Evolutionary conservation across 2,113 vertebrate genomes (phyloP).

Genomic region (Phalacrocorax brasilianus): DNA sequence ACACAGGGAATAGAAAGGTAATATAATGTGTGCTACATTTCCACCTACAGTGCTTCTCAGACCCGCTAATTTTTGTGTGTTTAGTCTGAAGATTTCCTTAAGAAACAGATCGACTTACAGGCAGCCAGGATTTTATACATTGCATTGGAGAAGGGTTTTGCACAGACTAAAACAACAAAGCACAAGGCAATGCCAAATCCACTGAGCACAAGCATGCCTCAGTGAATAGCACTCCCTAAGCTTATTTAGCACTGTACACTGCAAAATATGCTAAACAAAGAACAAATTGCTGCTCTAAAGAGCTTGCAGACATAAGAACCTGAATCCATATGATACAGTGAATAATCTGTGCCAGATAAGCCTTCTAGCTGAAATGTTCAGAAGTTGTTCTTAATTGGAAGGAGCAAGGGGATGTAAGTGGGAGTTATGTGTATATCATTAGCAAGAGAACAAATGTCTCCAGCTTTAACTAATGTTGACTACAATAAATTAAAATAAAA

Average conservation of each 20-base stretch:
- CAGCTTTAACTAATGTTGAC: slow-evolving; percentile 44
- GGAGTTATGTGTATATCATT: slow-evolving; percentile 46
- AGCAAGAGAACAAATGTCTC: slow-evolving; percentile 52
- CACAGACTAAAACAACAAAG: background rate
- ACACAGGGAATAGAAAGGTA: background rate
- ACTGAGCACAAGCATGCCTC: background rate
- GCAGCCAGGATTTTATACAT: background rate
- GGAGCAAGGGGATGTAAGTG: slow-evolving; percentile 23
- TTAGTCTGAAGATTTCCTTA: background rate
- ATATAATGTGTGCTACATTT: background rate
- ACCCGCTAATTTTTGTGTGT: background rate
- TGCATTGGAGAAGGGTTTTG: background rate
- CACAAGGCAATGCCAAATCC: background rate
- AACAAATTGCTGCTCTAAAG: slow-evolving; percentile 42
- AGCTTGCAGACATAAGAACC: slow-evolving; percentile 30
- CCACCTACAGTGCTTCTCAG: background rate
- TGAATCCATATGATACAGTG: slow-evolving; percentile 41
- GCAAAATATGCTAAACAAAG: slow-evolving; percentile 37
- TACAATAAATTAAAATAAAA: slow-evolving; percentile 51
- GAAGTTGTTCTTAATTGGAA: slow-evolving; percentile 47
- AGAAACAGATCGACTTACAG: background rate
- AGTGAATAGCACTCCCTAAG: background rate
- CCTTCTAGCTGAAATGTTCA: slow-evolving; percentile 28
- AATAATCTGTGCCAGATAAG: slow-evolving; percentile 51
- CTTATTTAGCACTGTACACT: background rate